Conservation (phyloP, 2,888 invertebrate species). For the Laspeyria flexula region DNA sequence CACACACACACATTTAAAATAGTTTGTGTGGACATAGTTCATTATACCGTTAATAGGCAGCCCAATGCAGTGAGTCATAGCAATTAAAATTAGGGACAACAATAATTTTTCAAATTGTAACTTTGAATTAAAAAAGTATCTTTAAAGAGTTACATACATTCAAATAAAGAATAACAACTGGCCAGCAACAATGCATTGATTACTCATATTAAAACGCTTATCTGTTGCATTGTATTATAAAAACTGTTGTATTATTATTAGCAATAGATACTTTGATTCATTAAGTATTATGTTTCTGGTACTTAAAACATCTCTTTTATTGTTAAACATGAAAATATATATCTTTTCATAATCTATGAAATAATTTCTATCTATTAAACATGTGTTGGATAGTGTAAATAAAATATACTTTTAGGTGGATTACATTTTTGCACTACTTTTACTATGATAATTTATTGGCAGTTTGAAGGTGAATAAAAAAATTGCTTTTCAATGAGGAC, state of each 20-base stretch:
- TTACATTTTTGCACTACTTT: no score
- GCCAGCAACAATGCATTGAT: constrained; percentile 23
- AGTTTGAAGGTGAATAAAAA: no score
- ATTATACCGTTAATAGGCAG: background rate
- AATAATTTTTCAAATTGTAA: no score
- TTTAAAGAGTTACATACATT: constrained; percentile 1
- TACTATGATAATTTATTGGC: no score
- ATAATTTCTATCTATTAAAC: no score
- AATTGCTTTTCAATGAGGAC: no score
- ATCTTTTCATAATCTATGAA: no score
- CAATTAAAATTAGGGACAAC: no score
- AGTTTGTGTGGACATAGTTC: background rate
- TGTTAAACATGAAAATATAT: background rate
- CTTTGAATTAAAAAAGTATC: no score
- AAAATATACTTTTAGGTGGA: no score
- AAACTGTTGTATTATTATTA: constrained; percentile 35
- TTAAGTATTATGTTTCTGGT: background rate
- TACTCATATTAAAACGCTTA: constrained; percentile 40
- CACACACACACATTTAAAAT: background rate
- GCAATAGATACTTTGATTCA: constrained; percentile 30
- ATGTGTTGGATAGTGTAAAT: no score
- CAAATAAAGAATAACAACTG: constrained; percentile 8
- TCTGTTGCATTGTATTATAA: constrained; percentile 31
- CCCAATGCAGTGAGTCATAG: no score
- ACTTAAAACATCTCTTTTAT: background rate